Conservation (phyloP, 1,140 invertebrate species). For the Lordiphosa stackelbergi region DNA sequence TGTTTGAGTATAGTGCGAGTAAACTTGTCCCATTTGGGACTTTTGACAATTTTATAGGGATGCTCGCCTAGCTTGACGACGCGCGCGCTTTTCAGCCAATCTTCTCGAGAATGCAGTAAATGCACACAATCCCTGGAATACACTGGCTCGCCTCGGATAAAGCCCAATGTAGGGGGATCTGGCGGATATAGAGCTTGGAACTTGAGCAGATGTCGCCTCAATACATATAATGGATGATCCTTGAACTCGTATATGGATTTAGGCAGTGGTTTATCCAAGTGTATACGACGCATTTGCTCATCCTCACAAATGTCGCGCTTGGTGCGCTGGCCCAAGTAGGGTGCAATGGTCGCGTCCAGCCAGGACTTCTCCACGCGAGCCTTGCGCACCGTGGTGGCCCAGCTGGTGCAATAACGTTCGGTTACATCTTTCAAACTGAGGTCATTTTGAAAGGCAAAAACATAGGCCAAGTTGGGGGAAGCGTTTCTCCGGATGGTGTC, state of each 20-base stretch:
- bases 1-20: constrained; percentile 85
- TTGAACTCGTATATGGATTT: constrained; percentile 89
- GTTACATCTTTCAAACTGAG: constrained; percentile 92
- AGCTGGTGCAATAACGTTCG: constrained; percentile 88
- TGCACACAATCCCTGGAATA: constrained; percentile 92
- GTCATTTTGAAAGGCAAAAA: constrained; percentile 89
- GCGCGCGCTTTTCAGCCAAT: constrained; percentile 92
- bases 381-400: constrained; percentile 89
- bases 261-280: constrained; percentile 88
- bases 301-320: constrained; percentile 87
- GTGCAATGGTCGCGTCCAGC: constrained; percentile 84
- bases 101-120: constrained; percentile 89
- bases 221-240: constrained; percentile 94
- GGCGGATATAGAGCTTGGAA: constrained; percentile 97
- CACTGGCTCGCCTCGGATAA: constrained; percentile 89
- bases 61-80: constrained; percentile 89
- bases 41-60: constrained; percentile 96
- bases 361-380: constrained; percentile 86
- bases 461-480: constrained; percentile 87
- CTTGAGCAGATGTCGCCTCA: constrained; percentile 94
- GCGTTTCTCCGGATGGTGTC: constrained; percentile 80
- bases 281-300: constrained; percentile 84
- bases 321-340: constrained; percentile 81
- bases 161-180: constrained; percentile 89
- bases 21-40: constrained; percentile 93